Evolutionary conservation across 2,113 vertebrate species (phyloP), one percentile per base, ranked within the genome.

Genomic region (Cichladusa arquata): DNA sequence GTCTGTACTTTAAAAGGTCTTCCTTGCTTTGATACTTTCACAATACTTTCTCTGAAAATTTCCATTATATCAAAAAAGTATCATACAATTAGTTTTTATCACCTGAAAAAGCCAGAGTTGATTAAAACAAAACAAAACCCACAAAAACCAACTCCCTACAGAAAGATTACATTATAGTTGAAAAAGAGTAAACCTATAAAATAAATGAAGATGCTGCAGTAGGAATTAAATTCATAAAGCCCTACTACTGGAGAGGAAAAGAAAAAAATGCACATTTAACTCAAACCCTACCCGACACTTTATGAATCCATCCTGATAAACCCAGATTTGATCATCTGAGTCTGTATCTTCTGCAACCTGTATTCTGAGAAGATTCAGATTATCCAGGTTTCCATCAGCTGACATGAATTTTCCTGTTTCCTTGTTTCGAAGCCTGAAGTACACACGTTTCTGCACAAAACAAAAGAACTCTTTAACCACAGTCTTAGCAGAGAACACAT

Each of bases 361-460:
- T 86, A 99, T 97, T 89, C 99, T 98, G 85, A 99, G 98, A 92
- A 99, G 98, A 87, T 98, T 99, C 83, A 99, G 95, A 82, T 99
- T 99, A 24, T 99, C 99, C 51, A 99, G 40, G n/a, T 98, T 97
- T 53, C 99, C 99, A 11, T 98, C 98, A 93, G 99, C 97, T 38
- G 99, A 98, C 98, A 99, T 98, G 89, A 99, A 82, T 42, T 98
- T 95, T 48, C 98, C 98, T 0, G 98, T 99, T 85, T 97, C 98
- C 86, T 97, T 98, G 97, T 98, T 99, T 81, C 98, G 98, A 94
- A 99, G 97, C 93, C 97, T 98, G 96, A 99, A 98, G 97, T 98
- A 98, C 86, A 98, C 97, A 48, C 95, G 97, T 95, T 98, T 99
- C 99, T 99, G 97, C 96, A 85, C 84, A 80, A 88, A 74, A 79